Conservation (phyloP, 2,888 invertebrate species). For the Eledone cirrhosa region DNA sequence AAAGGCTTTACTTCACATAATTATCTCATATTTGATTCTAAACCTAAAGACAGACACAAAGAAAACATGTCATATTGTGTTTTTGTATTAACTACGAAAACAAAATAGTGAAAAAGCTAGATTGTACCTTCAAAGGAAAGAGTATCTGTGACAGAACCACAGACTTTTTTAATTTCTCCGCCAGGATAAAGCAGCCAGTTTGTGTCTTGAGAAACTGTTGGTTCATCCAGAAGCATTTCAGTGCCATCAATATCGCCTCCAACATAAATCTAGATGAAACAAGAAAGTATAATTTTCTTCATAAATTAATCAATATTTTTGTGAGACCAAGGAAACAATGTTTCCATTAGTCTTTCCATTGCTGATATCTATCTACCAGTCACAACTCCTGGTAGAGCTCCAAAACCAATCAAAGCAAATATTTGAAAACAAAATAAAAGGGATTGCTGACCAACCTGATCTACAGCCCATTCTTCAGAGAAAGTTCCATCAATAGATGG, state of each 20-base stretch:
- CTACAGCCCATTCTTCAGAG: constrained; percentile 66
- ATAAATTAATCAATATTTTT: too few relatives aligned
- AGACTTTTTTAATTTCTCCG: constrained; percentile 57
- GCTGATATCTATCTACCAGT: too few relatives aligned
- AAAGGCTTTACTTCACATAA: too few relatives aligned
- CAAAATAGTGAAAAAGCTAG: neutral
- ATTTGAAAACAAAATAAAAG: neutral
- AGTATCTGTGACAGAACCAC: constrained; percentile 55
- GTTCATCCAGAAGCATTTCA: constrained; percentile 58
- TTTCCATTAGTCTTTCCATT: too few relatives aligned
- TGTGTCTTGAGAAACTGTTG: constrained; percentile 51
- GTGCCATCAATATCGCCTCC: constrained; percentile 63
- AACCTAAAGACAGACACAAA: too few relatives aligned
- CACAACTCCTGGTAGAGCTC: too few relatives aligned
- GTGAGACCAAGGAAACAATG: too few relatives aligned
- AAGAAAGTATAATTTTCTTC: neutral
- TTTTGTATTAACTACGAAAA: too few relatives aligned
- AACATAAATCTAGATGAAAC: constrained; percentile 58
- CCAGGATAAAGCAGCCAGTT: constrained; percentile 66
- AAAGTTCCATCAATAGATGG: constrained; percentile 60
- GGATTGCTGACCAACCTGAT: constrained; percentile 59
- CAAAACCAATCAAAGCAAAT: neutral
- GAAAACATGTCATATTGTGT: too few relatives aligned
- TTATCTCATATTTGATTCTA: too few relatives aligned
- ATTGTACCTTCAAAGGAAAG: constrained; percentile 60